Percentiles rank a stretch among this genome's conserved stretches.
Conservation (phyloP, 2,888 invertebrate species). For the Acleris cristana region DNA sequence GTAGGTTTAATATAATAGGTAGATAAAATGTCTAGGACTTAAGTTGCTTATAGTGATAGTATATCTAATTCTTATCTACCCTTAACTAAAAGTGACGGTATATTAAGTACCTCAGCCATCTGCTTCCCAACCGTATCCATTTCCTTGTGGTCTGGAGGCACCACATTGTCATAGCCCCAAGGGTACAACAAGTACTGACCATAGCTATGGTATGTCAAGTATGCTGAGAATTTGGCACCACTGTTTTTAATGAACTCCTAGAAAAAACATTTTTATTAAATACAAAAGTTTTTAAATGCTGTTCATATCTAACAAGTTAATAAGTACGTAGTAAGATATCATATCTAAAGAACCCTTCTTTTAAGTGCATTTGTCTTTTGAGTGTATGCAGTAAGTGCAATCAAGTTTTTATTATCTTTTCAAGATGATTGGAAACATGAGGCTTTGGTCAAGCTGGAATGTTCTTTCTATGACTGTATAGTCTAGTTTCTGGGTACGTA, state of each 20-base stretch:
- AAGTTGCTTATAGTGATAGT: too few species aligned
- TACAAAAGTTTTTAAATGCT: background rate
- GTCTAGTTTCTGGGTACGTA: conserved; percentile 49
- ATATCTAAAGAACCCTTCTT: conserved; percentile 7
- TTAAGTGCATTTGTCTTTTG: conserved; percentile 9
- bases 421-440: background rate
- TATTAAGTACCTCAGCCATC: conserved; percentile 84
- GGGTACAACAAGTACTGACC: conserved; percentile 94
- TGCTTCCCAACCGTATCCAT: conserved; percentile 87
- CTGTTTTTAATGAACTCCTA: conserved; percentile 79
- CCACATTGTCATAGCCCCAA: conserved; percentile 91
- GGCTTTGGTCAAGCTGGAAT: too few species aligned
- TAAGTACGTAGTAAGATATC: too few species aligned
- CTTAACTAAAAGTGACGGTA: background rate
- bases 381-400: background rate
- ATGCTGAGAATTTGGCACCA: conserved; percentile 86
- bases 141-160: conserved; percentile 88
- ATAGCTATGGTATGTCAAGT: conserved; percentile 92
- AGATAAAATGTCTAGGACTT: too few species aligned
- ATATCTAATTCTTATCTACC: background rate
- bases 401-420: conserved; percentile 15
- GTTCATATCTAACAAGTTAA: too few species aligned
- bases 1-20: too few species aligned
- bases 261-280: conserved; percentile 40
- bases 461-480: too few species aligned